Conservation (phyloP, 2,113 vertebrate species). For the Physeter macrocephalus region DNA sequence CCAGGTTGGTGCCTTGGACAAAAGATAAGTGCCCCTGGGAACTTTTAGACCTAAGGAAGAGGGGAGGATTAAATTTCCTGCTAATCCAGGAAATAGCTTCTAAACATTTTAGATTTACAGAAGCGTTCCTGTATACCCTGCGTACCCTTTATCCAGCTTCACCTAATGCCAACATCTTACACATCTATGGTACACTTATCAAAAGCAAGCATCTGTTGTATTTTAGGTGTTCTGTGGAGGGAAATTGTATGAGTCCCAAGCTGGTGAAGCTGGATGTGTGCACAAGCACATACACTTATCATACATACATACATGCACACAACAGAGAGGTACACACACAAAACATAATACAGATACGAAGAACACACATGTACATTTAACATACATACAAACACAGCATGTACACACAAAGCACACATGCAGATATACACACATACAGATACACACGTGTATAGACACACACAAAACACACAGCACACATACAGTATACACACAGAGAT, state of each 20-base stretch:
- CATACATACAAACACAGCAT: background rate
- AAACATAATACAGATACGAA: background rate
- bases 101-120: background rate
- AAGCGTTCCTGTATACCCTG: background rate
- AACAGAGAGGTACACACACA: background rate
- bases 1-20: background rate
- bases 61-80: background rate
- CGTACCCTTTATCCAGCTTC: background rate
- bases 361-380: background rate
- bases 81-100: background rate
- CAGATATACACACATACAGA: background rate
- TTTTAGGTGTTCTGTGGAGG: background rate
- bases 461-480: background rate
- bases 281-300: background rate
- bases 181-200: background rate
- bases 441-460: background rate
- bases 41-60: background rate
- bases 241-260: background rate
- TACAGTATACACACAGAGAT: background rate
- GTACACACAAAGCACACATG: background rate
- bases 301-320: background rate
- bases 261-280: background rate
- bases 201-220: background rate
- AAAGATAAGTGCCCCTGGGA: background rate
- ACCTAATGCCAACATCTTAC: background rate